phyloP scores from a whole-genome alignment of 1,140 invertebrate genomes.

The Papilio polytes region DNA sequence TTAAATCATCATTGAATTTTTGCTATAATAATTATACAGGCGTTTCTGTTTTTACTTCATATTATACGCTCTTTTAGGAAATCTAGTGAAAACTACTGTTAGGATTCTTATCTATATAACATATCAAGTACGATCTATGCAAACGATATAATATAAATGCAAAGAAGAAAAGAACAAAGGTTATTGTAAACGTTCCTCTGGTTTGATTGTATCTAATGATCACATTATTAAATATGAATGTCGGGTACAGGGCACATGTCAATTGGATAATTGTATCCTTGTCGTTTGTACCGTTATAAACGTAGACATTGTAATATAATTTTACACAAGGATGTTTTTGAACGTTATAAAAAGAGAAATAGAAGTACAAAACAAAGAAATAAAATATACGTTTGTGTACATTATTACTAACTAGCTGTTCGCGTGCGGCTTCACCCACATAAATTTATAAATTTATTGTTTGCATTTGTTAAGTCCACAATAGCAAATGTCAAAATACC shows the following conservation, averaged over 20 bases:
- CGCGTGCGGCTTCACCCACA: no score
- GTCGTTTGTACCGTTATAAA: slow-evolving; percentile 4
- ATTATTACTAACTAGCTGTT: no score
- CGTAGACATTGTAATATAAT: background rate
- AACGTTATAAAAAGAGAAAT: background rate
- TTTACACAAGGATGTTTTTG: background rate
- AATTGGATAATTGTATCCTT: slow-evolving; percentile 55
- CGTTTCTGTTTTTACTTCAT: background rate
- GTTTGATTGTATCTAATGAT: slow-evolving; percentile 9
- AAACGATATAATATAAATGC: background rate
- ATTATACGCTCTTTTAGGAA: background rate
- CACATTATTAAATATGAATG: slow-evolving; percentile 33
- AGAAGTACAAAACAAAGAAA: background rate
- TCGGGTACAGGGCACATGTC: slow-evolving; percentile 47
- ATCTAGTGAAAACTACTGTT: background rate
- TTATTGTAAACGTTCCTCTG: background rate
- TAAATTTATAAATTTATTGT: no score
- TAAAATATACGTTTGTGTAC: background rate
- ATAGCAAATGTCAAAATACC: no score
- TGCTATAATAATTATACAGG: background rate
- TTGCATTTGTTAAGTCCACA: no score
- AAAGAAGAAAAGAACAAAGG: background rate
- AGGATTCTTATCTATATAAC: background rate
- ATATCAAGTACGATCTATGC: no score
- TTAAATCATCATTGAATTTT: background rate